Conservation (phyloP, 2,888 invertebrate species). For the Ennomos fuscantarius region DNA sequence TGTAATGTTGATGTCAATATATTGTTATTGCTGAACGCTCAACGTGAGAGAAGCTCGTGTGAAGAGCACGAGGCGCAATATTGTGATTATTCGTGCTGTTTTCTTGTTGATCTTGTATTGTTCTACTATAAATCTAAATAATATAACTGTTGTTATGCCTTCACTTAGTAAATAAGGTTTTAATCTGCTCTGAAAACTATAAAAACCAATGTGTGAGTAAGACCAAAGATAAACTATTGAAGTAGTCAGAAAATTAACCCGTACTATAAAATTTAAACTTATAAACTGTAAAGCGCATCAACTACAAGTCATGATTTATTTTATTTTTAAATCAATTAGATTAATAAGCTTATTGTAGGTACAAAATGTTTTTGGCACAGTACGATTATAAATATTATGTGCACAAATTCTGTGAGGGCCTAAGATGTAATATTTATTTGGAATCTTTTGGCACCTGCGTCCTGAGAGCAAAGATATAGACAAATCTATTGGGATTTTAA, state of each 20-base stretch:
- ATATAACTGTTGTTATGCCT: constrained; percentile 69
- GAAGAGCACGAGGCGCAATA: constrained; percentile 27
- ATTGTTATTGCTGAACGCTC: too few relatives aligned
- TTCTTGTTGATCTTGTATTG: constrained; percentile 69
- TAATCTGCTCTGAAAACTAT: constrained; percentile 49
- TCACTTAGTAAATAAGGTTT: constrained; percentile 43
- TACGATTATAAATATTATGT: background rate
- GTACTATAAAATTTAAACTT: too few relatives aligned
- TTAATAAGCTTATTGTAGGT: background rate
- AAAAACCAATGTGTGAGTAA: constrained; percentile 45
- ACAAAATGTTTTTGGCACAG: background rate
- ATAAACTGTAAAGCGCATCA: background rate
- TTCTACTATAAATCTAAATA: constrained; percentile 53
- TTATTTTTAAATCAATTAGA: background rate
- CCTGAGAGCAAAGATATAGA: constrained; percentile 11
- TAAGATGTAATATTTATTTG: constrained; percentile 58
- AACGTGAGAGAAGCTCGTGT: too few relatives aligned
- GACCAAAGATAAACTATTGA: constrained; percentile 12
- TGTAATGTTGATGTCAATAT: too few relatives aligned
- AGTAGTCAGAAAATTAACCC: background rate
- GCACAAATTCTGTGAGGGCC: constrained; percentile 57
- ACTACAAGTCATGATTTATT: background rate
- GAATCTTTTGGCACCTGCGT: constrained; percentile 61
- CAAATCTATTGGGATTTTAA: background rate
- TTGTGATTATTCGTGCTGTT: constrained; percentile 45